Evolutionary conservation across 2,113 vertebrate genomes (phyloP).

Genomic region (Perccottus glenii): DNA sequence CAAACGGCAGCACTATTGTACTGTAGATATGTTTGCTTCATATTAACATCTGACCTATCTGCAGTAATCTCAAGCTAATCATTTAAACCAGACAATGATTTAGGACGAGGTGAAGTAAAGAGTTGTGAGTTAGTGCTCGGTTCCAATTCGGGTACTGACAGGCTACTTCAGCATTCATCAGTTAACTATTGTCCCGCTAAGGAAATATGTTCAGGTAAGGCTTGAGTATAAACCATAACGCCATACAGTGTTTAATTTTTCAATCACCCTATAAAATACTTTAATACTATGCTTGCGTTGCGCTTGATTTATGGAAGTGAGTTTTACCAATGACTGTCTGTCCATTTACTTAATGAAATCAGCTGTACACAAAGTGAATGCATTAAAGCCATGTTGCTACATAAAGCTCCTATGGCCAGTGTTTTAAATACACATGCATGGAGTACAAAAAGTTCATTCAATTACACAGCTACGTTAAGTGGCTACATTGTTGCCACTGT

Average conservation of each 20-base stretch:
- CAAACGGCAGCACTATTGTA: background rate
- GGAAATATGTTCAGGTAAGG: background rate
- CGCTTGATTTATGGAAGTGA: conserved; percentile 37
- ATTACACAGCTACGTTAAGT: too few relatives aligned
- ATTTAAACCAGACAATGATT: background rate
- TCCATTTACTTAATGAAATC: conserved; percentile 47
- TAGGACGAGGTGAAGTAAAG: background rate
- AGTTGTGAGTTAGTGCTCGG: too few relatives aligned
- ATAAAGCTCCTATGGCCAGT: conserved; percentile 2
- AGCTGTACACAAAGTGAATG: conserved; percentile 12
- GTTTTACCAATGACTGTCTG: conserved; percentile 9
- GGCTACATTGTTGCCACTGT: too few relatives aligned
- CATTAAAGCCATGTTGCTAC: background rate
- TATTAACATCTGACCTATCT: background rate
- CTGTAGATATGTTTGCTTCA: background rate
- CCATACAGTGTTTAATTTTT: conserved; percentile 17
- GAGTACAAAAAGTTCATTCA: background rate
- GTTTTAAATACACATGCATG: background rate
- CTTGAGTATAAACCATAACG: background rate
- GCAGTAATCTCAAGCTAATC: background rate
- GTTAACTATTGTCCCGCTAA: background rate
- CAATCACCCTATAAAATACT: background rate
- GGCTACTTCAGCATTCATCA: too few relatives aligned
- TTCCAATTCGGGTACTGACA: background rate
- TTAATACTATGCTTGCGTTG: background rate